Evolutionary conservation across 1,140 invertebrate genomes (phyloP).

Genomic region (Octopus bimaculoides): DNA sequence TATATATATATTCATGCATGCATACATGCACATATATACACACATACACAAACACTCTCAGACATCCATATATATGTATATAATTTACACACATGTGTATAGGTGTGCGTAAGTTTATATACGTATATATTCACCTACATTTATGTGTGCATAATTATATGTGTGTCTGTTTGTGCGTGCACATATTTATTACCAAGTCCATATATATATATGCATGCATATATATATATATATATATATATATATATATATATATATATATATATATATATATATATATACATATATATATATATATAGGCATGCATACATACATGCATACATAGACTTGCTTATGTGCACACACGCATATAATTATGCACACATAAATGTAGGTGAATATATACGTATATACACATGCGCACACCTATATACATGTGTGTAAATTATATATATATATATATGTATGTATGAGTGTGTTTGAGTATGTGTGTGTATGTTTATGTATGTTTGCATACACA

Average conservation of each 20-base stretch:
- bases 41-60: not conserved
- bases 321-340: not conserved
- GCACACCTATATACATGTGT: too few species aligned
- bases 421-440: too few species aligned
- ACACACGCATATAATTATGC: too few species aligned
- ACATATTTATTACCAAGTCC: not conserved
- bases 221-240: constrained; percentile 1
- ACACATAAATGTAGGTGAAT: too few species aligned
- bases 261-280: not conserved
- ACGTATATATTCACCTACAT: not conserved
- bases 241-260: not conserved
- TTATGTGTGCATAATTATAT: not conserved
- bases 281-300: not conserved
- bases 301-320: too few species aligned
- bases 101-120: not conserved
- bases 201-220: not conserved
- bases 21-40: not conserved
- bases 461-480: too few species aligned
- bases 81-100: not conserved
- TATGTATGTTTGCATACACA: too few species aligned
- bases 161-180: not conserved
- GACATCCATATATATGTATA: not conserved
- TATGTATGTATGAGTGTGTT: too few species aligned
- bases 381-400: too few species aligned
- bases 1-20: too few species aligned